Conservation (phyloP, 1,140 invertebrate species). For the Phymorhynchus buccinoides region DNA sequence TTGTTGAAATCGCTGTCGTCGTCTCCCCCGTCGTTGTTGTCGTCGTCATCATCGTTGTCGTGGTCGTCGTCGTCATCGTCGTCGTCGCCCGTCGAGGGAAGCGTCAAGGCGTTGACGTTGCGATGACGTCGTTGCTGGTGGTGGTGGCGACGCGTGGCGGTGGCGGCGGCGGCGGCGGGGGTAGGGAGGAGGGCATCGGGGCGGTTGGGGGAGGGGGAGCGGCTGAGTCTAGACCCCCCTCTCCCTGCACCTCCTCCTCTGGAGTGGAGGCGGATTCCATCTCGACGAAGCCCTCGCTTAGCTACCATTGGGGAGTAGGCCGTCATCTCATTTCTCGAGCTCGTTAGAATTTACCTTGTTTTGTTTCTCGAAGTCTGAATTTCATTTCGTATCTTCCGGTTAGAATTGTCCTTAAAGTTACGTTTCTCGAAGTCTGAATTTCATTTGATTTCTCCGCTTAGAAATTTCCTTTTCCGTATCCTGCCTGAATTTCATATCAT, state of each 20-base stretch:
- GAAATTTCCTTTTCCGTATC: too few species aligned
- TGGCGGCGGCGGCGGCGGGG: background rate
- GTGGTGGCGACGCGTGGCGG: background rate
- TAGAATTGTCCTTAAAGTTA: too few species aligned
- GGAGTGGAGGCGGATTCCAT: background rate
- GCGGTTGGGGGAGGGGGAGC: background rate
- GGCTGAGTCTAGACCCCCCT: background rate
- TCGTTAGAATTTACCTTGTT: too few species aligned
- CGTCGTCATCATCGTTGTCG: conserved; percentile 5
- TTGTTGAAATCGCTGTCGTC: conserved; percentile 17
- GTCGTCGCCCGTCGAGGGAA: too few species aligned
- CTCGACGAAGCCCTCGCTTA: background rate
- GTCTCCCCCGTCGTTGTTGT: conserved; percentile 11
- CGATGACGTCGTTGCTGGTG: conserved; percentile 2
- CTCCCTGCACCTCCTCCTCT: background rate
- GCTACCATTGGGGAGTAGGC: background rate
- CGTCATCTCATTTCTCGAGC: too few species aligned
- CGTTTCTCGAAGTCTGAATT: too few species aligned
- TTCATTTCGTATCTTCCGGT: too few species aligned
- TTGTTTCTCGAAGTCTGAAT: too few species aligned
- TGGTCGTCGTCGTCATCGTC: background rate
- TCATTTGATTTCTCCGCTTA: too few species aligned
- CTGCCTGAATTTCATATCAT: too few species aligned
- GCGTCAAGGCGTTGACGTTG: background rate
- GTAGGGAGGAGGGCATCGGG: background rate